Conservation (phyloP, 2,113 vertebrate genomes). For the Phainopepla nitens region DNA sequence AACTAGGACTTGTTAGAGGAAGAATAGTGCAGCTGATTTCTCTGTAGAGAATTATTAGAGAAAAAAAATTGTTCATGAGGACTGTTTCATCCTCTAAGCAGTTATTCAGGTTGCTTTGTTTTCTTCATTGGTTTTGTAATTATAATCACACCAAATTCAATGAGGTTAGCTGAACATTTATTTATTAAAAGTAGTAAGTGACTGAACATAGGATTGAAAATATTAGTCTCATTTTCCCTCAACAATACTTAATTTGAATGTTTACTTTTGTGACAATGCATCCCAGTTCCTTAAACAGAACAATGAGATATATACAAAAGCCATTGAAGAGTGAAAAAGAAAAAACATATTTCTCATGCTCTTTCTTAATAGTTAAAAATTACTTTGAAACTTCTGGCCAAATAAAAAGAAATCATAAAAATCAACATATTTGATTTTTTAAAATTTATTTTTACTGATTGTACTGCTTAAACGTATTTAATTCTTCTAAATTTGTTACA, state of each 20-base stretch:
- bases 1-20: neutral
- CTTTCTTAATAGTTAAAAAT: neutral
- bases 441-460: neutral
- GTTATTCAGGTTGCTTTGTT: neutral
- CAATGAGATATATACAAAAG: neutral
- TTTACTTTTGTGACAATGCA: neutral
- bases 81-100: neutral
- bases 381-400: neutral
- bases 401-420: neutral
- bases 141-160: neutral
- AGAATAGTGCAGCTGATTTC: neutral
- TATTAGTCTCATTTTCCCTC: neutral
- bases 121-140: neutral
- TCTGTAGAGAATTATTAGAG: neutral
- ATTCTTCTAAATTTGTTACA: neutral
- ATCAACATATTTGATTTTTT: neutral
- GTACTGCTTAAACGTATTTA: neutral
- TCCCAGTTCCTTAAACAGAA: neutral
- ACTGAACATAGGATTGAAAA: neutral
- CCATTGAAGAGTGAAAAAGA: neutral
- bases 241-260: neutral
- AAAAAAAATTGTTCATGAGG: neutral
- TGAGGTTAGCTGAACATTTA: neutral
- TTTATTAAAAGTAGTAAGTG: neutral
- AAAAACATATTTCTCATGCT: accelerated